phyloP scores from a whole-genome alignment of 2,888 invertebrate genomes.

The Selenia dentaria region DNA sequence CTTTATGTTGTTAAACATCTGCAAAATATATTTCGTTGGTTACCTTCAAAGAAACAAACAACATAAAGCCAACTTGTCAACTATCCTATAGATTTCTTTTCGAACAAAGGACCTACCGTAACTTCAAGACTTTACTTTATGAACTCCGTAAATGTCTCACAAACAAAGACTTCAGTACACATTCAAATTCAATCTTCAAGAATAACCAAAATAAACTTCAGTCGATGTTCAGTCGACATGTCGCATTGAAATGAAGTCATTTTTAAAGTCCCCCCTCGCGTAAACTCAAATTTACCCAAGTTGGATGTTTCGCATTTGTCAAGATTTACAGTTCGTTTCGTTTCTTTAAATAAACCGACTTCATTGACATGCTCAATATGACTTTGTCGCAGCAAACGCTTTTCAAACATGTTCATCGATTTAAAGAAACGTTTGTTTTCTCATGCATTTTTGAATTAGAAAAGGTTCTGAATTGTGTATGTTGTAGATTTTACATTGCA shows the following conservation, averaged over 20 bases:
- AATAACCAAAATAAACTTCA: conserved; percentile 43
- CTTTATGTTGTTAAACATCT: too few species aligned
- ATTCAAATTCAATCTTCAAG: conserved; percentile 45
- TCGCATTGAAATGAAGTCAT: conserved; percentile 63
- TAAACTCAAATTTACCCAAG: conserved; percentile 36
- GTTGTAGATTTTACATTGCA: conserved; percentile 7
- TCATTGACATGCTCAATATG: conserved; percentile 3
- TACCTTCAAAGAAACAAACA: too few species aligned
- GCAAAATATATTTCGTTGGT: too few species aligned
- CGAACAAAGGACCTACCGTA: conserved; percentile 2
- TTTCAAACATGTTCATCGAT: background rate
- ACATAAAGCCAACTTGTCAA: too few species aligned
- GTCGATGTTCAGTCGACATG: conserved; percentile 50
- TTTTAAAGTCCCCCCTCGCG: conserved; percentile 61
- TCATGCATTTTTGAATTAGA: background rate
- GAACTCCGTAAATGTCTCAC: conserved; percentile 7
- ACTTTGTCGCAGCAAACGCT: conserved; percentile 4
- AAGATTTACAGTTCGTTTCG: conserved; percentile 52
- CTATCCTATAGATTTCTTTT: too few species aligned
- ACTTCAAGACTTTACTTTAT: conserved; percentile 3
- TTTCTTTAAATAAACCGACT: conserved; percentile 28
- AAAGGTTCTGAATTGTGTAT: conserved; percentile 3
- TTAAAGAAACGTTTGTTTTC: background rate
- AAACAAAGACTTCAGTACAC: conserved; percentile 17
- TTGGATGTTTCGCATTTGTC: conserved; percentile 69